A percentile compares a stretch with the other conserved stretches of the same genome.
These are phyloP conservation scores for Pissodes strobi DNA, from an alignment of 1,140 invertebrate genomes.

Conservation along the genomic window DNA sequence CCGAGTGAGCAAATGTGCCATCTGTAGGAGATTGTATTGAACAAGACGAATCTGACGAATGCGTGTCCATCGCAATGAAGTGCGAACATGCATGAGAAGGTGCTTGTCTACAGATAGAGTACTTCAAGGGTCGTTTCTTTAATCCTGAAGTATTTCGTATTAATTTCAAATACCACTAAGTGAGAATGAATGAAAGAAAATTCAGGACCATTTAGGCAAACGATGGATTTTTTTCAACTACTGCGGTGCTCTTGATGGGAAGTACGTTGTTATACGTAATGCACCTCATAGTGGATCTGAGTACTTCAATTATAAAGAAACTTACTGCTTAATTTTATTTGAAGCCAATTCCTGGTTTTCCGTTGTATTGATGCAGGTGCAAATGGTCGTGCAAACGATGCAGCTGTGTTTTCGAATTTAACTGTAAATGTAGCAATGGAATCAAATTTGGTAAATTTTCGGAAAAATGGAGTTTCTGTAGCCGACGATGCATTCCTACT, in stretches of 20 bases:
- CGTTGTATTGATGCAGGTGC: not conserved
- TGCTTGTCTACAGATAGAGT: no score
- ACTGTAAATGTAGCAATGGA: not conserved
- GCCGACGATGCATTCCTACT: not conserved
- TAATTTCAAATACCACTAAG: not conserved
- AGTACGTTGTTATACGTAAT: no score
- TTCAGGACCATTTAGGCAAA: not conserved
- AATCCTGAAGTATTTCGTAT: not conserved
- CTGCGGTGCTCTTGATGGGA: no score
- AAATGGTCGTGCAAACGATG: no score
- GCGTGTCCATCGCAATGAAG: no score
- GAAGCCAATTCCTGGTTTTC: not conserved
- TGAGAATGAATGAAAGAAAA: not conserved
- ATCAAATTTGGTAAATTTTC: not conserved
- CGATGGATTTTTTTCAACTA: no score
- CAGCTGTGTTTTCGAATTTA: no score
- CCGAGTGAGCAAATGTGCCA: no score
- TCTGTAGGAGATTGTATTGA: no score
- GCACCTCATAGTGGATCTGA: no score
- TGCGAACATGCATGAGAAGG: no score
- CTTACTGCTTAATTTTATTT: not conserved
- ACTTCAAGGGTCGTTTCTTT: not conserved
- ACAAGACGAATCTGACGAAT: no score
- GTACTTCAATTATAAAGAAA: not conserved
- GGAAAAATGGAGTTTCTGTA: not conserved